Evolutionary conservation across 2,797 vertebrate species (phyloP).

Genomic region (Characodon lateralis): DNA sequence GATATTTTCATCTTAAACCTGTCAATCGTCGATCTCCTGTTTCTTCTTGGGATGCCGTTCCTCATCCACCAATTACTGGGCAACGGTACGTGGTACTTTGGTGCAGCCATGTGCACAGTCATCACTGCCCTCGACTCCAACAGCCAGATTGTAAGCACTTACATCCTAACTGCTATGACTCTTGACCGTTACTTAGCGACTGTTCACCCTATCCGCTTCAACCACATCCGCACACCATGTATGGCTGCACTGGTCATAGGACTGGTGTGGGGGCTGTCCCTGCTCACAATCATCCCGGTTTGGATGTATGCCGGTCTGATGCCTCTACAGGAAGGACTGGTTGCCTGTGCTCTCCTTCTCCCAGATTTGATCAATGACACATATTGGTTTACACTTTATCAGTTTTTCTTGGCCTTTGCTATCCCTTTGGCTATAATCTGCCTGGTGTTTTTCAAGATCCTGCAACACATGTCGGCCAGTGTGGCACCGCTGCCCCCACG

Average conservation of each 20-base stretch:
- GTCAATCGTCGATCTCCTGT: conserved; percentile 86
- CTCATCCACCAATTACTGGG: conserved; percentile 90
- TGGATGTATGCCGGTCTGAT: conserved; percentile 89
- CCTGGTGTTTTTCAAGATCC: conserved; percentile 86
- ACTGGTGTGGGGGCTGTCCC: conserved; percentile 85
- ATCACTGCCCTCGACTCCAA: conserved; percentile 89
- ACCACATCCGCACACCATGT: conserved; percentile 81
- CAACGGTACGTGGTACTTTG: conserved; percentile 87
- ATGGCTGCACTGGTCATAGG: conserved; percentile 79
- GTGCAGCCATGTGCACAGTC: conserved; percentile 84
- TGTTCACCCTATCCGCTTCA: conserved; percentile 87
- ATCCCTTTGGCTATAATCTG: conserved; percentile 85
- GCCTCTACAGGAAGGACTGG: conserved; percentile 80
- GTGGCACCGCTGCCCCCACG: conserved; percentile 84
- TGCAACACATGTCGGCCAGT: conserved; percentile 86
- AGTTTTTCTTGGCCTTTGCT: conserved; percentile 87
- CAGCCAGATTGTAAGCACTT: conserved; percentile 90
- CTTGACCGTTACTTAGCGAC: conserved; percentile 88
- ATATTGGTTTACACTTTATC: conserved; percentile 90
- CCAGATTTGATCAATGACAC: conserved; percentile 82
- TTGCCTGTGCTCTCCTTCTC: conserved; percentile 85
- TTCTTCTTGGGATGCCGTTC: conserved; percentile 89
- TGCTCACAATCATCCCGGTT: conserved; percentile 86
- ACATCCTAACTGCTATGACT: conserved; percentile 89
- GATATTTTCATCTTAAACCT: conserved; percentile 89